Evolutionary conservation across 2,113 vertebrate species (phyloP).

Genomic region (Polypterus bichir): DNA sequence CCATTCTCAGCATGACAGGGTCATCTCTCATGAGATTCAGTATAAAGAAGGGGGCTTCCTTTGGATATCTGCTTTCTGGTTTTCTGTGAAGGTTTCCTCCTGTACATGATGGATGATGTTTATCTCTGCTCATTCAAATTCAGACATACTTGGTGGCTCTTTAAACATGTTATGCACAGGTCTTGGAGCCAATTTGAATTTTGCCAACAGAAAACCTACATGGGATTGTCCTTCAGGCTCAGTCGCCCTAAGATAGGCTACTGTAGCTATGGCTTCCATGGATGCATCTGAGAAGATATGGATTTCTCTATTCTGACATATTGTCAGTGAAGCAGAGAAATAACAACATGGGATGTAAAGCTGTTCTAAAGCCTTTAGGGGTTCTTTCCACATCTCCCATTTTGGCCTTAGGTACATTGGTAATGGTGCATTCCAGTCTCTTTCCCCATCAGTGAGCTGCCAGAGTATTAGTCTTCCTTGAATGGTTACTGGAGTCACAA

Average conservation of each 20-base stretch:
- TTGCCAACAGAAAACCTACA: conserved; percentile 1
- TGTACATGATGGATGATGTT: background rate
- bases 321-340: background rate
- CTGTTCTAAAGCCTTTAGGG: background rate
- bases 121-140: background rate
- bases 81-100: background rate
- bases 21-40: background rate
- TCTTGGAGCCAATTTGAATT: background rate
- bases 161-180: background rate
- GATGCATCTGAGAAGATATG: conserved; percentile 3
- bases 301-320: background rate
- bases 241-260: background rate
- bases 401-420: background rate
- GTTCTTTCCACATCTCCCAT: background rate
- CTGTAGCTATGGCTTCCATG: background rate
- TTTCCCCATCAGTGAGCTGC: background rate
- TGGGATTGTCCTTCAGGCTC: background rate
- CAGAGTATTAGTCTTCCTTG: background rate
- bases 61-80: background rate
- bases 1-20: background rate
- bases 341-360: background rate
- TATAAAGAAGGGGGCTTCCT: background rate
- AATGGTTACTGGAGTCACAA: background rate
- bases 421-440: background rate
- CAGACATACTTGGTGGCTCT: background rate